Conservation (phyloP, 2,113 vertebrate genomes). For the Neopipo cinnamomea region DNA sequence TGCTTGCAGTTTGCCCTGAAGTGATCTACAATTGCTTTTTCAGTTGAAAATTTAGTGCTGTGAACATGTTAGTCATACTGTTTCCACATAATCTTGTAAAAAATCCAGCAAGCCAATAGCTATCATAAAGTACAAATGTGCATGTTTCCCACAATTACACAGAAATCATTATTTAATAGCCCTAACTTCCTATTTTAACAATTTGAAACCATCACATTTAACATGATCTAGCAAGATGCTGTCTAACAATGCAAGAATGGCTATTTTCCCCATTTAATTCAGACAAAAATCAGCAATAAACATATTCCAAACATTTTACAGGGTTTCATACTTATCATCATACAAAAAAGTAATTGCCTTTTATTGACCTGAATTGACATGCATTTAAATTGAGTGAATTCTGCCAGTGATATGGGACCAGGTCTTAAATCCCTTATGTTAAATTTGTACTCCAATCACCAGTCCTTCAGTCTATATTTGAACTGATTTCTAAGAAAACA, state of each 20-base stretch:
- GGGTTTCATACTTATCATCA: neutral
- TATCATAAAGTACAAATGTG: neutral
- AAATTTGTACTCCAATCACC: neutral
- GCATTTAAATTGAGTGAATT: conserved; percentile 32
- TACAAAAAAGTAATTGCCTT: neutral
- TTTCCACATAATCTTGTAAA: conserved; percentile 13
- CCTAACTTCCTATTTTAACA: conserved; percentile 24
- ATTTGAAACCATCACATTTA: conserved; percentile 17
- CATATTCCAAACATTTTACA: neutral
- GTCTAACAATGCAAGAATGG: neutral
- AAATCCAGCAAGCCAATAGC: conserved; percentile 5
- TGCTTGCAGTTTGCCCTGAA: neutral
- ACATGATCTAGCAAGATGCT: neutral
- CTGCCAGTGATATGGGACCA: neutral
- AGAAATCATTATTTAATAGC: conserved; percentile 18
- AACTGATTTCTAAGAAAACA: neutral
- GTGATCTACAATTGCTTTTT: neutral
- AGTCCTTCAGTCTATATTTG: neutral
- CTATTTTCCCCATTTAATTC: conserved; percentile 5
- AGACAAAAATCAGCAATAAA: conserved; percentile 26
- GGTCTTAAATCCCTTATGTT: neutral
- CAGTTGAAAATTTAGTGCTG: neutral
- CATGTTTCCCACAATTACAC: conserved; percentile 31
- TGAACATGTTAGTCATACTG: neutral
- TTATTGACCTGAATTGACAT: conserved; percentile 6